These are phyloP conservation scores for Hippopotamus amphibius DNA, from an alignment of 2,113 vertebrate genomes.

Conservation along the genomic window DNA sequence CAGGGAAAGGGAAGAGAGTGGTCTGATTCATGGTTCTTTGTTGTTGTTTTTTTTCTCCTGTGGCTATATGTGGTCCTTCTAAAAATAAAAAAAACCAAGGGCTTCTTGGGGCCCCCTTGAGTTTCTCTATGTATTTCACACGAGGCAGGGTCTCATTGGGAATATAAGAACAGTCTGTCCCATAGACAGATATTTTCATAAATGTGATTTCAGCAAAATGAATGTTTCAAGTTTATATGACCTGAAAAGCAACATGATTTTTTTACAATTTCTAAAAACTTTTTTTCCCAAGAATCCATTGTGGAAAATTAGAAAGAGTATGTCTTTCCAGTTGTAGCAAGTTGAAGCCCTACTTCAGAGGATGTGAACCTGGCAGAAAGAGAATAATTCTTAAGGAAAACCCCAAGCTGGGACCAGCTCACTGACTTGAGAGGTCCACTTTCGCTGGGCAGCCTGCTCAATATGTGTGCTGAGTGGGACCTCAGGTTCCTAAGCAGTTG, in stretches of 20 bases:
- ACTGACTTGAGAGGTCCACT: neutral
- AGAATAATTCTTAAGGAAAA: neutral
- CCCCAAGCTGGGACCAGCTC: neutral
- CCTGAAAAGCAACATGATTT: neutral
- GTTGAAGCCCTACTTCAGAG: neutral
- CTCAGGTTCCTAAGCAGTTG: neutral
- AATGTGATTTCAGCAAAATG: slow-evolving; percentile 9
- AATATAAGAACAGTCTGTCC: neutral
- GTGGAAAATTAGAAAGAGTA: neutral
- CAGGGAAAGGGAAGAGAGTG: neutral
- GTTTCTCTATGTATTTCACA: neutral
- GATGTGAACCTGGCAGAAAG: neutral
- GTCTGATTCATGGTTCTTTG: neutral
- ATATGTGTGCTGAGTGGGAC: neutral
- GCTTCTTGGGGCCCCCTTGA: neutral
- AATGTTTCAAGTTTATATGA: neutral
- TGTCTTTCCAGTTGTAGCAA: neutral
- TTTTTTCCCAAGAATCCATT: neutral
- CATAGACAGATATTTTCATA: neutral
- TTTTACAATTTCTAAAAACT: neutral
- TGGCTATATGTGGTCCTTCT: neutral
- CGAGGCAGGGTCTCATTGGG: neutral
- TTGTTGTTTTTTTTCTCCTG: neutral
- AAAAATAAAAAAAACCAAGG: neutral
- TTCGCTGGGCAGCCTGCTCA: neutral